Conservation (phyloP, 2,888 invertebrate species). For the Noctua janthina region DNA sequence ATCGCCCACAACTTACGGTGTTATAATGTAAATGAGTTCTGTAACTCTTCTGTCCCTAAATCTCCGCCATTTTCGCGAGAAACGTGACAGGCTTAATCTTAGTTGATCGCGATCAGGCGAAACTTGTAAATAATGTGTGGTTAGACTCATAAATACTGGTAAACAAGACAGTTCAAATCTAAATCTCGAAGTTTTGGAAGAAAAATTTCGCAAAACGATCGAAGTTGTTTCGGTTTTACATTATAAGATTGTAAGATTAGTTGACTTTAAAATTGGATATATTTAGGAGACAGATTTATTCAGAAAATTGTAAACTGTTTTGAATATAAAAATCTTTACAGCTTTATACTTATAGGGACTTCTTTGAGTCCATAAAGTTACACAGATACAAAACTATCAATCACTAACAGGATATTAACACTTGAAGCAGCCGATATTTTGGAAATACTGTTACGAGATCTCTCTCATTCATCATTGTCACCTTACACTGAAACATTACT, state of each 20-base stretch:
- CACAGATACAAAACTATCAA: slow-evolving; percentile 44
- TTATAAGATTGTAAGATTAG: slow-evolving; percentile 46
- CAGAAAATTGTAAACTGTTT: neutral
- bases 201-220: slow-evolving; percentile 49
- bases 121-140: slow-evolving; percentile 67
- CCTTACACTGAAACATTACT: slow-evolving; percentile 9
- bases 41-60: slow-evolving; percentile 78
- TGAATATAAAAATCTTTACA: neutral
- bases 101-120: slow-evolving; percentile 60
- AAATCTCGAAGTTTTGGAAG: slow-evolving; percentile 45
- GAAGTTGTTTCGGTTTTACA: slow-evolving; percentile 45
- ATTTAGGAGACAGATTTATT: slow-evolving; percentile 31
- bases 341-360: neutral
- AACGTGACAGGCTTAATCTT: slow-evolving; percentile 74
- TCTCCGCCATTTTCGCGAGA: slow-evolving; percentile 69
- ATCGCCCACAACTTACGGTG: slow-evolving; percentile 78
- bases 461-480: slow-evolving; percentile 45
- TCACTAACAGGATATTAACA: slow-evolving; percentile 52
- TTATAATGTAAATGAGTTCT: slow-evolving; percentile 85
- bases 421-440: slow-evolving; percentile 44
- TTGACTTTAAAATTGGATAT: slow-evolving; percentile 41
- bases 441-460: slow-evolving; percentile 34
- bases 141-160: slow-evolving; percentile 58
- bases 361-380: neutral
- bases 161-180: slow-evolving; percentile 66